Conservation (phyloP, 1,140 invertebrate genomes). For the Sitobion miscanthi region DNA sequence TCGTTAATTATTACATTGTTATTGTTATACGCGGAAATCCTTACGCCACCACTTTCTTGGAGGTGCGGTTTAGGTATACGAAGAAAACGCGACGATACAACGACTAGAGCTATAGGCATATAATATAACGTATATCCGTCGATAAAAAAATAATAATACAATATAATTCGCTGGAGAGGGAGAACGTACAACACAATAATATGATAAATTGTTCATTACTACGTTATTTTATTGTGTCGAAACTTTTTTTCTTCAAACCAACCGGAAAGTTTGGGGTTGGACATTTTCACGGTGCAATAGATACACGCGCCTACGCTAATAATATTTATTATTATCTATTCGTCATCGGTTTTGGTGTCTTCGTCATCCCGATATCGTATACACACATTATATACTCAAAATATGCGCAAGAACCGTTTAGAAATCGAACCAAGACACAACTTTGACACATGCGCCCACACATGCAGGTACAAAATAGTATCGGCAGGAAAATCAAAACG, state of each 20-base stretch:
- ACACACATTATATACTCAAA: too few species aligned
- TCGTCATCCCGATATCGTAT: not conserved
- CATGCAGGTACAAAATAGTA: not conserved
- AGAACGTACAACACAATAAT: not conserved
- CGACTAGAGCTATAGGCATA: not conserved
- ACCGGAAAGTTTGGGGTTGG: not conserved
- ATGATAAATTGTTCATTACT: not conserved
- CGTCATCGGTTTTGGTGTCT: not conserved
- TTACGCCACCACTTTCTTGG: not conserved
- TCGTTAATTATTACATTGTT: not conserved
- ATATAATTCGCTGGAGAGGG: not conserved
- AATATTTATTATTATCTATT: not conserved
- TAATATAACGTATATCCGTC: not conserved
- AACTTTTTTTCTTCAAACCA: not conserved
- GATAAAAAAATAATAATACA: not conserved
- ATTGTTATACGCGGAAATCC: not conserved
- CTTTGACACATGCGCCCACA: too few species aligned
- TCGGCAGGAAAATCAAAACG: not conserved
- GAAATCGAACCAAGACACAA: not conserved
- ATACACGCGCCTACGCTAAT: not conserved
- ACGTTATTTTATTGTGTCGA: not conserved
- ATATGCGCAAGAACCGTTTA: too few species aligned
- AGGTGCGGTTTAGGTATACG: slow-evolving; percentile 5
- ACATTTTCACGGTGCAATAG: not conserved
- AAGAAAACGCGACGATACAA: not conserved